Base-by-base conservation (phyloP, 2,888 invertebrate species). In the Mechanitis mazaeus region DNA sequence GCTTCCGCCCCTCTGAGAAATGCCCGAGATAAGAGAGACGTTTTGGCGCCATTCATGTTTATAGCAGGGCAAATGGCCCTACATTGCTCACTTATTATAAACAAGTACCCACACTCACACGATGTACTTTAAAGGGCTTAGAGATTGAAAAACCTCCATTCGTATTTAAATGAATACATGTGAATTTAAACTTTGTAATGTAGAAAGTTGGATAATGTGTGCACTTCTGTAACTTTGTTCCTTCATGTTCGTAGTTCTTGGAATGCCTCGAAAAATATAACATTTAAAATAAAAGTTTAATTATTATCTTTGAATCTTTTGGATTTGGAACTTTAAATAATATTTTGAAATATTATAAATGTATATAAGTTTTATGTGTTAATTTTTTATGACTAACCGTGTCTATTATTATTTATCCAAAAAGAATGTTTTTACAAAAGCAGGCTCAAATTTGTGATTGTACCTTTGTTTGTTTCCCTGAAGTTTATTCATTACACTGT, bases 1-100 rank as follows among this genome's bases (percentile, higher is more conserved):
- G 83, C 85, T 87, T 89, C 88, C 89, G 86, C 83, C 84, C 85
- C 81, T 85, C 83, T 77, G 80, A 84, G 87, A 86, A 87, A 86
- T 82, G 80, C 83, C 86, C 87, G 80, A 89, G 90, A 90, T 90
- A 90, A 90, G 90, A 88, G 85, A 88, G 87, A 88, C 87, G 85
- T 89, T 90, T 88, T 87, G 87, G 83, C 87, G 82, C 89, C 87
- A 88, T 90, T 90, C 86, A 87, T 88, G 89, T 89, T 90, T 88
- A 90, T 89, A 77, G 85, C 85, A 74, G 84, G 85, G 81, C 84
- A 87, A 90, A 89, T 87, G 86, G 84, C 82, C 80, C 80, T 84
- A 87, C 83, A 87, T 82, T 81, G 82, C 84, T 83, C 75, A 84
- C 87, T 89, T 88, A 85, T 88, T 89, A 86, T 86, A 86, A 87